phyloP scores from a whole-genome alignment of 2,113 vertebrate genomes.

The Budorcas taxicolor region DNA sequence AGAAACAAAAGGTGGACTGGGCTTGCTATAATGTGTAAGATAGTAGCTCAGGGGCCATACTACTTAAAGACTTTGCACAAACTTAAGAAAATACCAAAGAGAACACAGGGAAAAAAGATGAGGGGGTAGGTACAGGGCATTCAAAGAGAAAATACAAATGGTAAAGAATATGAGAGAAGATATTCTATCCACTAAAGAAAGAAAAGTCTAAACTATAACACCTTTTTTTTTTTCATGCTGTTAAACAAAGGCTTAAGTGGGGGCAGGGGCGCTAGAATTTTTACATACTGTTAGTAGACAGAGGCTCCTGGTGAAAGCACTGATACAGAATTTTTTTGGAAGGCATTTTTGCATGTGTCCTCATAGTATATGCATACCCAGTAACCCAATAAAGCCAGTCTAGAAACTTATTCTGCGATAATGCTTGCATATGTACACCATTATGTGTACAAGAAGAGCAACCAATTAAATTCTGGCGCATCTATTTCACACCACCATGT shows the following conservation, averaged over 20 bases:
- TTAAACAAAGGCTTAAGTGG: background rate
- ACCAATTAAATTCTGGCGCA: background rate
- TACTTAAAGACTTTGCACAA: background rate
- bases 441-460: background rate
- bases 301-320: accelerated
- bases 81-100: background rate
- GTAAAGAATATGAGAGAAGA: background rate
- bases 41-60: background rate
- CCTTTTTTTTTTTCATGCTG: background rate
- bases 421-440: background rate
- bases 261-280: background rate
- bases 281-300: background rate
- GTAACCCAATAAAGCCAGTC: background rate
- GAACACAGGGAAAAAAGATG: background rate
- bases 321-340: background rate
- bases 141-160: background rate
- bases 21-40: background rate
- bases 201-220: background rate
- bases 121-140: background rate
- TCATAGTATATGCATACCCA: background rate
- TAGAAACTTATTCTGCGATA: background rate
- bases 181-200: background rate
- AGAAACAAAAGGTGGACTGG: background rate
- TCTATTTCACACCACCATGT: background rate
- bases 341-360: background rate